Evolutionary conservation across 2,888 invertebrate genomes (phyloP), one percentile per base, ranked within the genome.

Genomic region (Stenurella melanura): DNA sequence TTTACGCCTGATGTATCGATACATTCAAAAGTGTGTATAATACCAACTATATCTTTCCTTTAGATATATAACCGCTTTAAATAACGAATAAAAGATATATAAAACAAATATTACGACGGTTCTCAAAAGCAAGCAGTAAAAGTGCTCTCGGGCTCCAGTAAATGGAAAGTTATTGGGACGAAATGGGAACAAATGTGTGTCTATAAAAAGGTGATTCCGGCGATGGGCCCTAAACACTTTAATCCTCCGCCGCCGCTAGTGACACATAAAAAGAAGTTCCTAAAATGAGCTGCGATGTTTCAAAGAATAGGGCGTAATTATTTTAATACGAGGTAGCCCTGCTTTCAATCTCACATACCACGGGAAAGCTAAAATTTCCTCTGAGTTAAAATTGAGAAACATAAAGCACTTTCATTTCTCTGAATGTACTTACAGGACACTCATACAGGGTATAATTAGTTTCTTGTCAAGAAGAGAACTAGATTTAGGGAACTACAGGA

Each of bases 111-210:
- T 61, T 70, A 70, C 60, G 42, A 12, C 70, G 38, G 60, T 6
- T 34, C 42, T 42, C 70, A 17, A 34, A 60, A 17, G 42, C 60
- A 21, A 60, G 60, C 26, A 19, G 21, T 70, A 21, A 60, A 58
- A 70, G 60, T 70, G 70, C 70, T 70, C 73, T 76, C 77, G 71
- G 76, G 58, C 61, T 69, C 60, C 66, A 64, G 76, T 75, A 76
- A 78, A 80, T 75, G 75, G 78, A 73, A 78, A 80, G 75, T 78
- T 80, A 78, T 80, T 80, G 73, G 75, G 73, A 70, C 69, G 70
- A 66, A 77, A 74, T 69, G 58, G 76, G 74, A 67, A 76, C 66
- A 63, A 78, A 80, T 76, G 80, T 76, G 74, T 68, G 72, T 74
- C 74, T 72, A 76, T 80, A 78, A 80, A 80, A 72, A 70, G 70